Percentiles rank a stretch among this genome's conserved stretches.
phyloP scores from a whole-genome alignment of 2,113 vertebrate genomes.

The Mungos mungo region DNA sequence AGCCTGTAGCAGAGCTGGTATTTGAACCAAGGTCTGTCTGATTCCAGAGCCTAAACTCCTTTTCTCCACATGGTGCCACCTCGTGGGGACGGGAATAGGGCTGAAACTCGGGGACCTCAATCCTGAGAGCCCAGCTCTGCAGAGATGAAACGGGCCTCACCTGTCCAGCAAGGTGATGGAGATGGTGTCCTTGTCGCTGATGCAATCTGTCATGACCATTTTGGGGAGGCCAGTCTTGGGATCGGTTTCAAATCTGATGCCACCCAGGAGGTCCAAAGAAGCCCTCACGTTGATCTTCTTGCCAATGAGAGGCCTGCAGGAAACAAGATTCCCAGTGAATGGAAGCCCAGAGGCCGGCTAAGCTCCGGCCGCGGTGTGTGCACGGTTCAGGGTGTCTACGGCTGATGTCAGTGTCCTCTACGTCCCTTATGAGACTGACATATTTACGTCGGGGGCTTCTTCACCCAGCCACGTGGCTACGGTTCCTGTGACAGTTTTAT shows the following conservation, averaged over 20 bases:
- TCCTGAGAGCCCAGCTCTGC: neutral
- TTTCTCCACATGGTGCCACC: too few relatives aligned
- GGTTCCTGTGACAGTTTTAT: neutral
- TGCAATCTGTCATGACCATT: rapidly evolving
- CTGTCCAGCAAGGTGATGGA: rapidly evolving
- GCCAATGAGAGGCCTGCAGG: neutral
- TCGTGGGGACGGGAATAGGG: neutral
- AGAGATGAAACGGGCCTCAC: neutral
- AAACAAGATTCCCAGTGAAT: neutral
- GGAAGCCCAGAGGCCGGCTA: neutral
- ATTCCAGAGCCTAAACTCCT: neutral
- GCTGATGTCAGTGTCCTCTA: neutral
- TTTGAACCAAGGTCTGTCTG: neutral
- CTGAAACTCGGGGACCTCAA: neutral
- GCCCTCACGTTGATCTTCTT: rapidly evolving
- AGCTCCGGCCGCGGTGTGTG: neutral
- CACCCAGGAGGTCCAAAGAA: neutral
- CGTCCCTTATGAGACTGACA: neutral
- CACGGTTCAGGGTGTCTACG: neutral
- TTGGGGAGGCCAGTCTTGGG: rapidly evolving
- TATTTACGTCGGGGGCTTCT: neutral
- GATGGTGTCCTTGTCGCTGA: rapidly evolving
- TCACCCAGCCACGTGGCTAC: neutral
- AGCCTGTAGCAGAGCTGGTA: neutral
- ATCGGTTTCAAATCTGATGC: rapidly evolving